Evolutionary conservation across 1,140 invertebrate species (phyloP).

Genomic region (Ceratosolen fusciceps): DNA sequence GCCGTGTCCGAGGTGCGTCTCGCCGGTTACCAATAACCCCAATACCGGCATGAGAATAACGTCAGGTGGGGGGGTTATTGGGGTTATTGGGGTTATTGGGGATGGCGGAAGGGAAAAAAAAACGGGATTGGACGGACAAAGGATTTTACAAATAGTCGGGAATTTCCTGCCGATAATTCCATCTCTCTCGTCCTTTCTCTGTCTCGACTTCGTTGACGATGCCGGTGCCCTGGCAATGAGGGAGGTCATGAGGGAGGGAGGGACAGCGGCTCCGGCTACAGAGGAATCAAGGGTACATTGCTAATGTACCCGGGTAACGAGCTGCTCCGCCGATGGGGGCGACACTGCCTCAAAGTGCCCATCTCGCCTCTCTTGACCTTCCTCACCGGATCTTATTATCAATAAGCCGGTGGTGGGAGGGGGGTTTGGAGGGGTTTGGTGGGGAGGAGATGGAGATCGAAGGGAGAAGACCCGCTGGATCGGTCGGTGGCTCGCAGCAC

Average conservation of each 20-base stretch:
- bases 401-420: too few species aligned
- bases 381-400: slow-evolving; percentile 1
- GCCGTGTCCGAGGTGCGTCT: too few species aligned
- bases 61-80: too few species aligned
- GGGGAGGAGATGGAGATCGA: too few species aligned
- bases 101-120: too few species aligned
- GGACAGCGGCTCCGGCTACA: slow-evolving; percentile 62
- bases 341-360: slow-evolving; percentile 54
- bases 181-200: slow-evolving; percentile 39
- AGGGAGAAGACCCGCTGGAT: too few species aligned
- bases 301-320: slow-evolving; percentile 68
- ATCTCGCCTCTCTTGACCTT: background rate
- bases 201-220: slow-evolving; percentile 56
- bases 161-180: background rate
- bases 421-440: too few species aligned
- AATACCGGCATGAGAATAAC: too few species aligned
- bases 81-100: too few species aligned
- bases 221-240: slow-evolving; percentile 48
- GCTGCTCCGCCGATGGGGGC: slow-evolving; percentile 58
- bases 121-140: background rate
- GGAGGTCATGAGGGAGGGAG: too few species aligned
- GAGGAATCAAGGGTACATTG: slow-evolving; percentile 62
- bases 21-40: too few species aligned
- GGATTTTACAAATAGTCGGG: background rate
- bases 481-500: too few species aligned